Conservation (phyloP, 2,797 vertebrate species). For the Neosilurus mollespiculum region DNA sequence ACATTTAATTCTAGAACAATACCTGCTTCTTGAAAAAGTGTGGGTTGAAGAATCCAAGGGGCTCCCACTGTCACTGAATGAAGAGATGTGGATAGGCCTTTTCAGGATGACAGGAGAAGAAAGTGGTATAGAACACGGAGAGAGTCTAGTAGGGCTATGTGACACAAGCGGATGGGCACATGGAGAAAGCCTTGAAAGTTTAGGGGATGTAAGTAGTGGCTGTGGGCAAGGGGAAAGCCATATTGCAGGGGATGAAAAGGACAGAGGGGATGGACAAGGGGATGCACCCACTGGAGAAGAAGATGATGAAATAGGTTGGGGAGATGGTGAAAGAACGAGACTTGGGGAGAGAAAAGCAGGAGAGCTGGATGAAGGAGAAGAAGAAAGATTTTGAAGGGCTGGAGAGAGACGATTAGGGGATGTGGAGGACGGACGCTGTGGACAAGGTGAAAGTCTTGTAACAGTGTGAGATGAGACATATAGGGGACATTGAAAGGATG, state of each 20-base stretch:
- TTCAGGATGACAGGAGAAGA: conserved; percentile 73
- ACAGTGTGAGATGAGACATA: conserved; percentile 39
- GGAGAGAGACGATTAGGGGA: conserved; percentile 42
- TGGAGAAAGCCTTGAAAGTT: conserved; percentile 31
- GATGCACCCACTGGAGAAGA: conserved; percentile 38
- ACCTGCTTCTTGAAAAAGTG: conserved; percentile 63
- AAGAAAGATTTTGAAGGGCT: conserved; percentile 18
- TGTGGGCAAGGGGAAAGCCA: conserved; percentile 22
- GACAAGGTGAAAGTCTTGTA: conserved; percentile 37
- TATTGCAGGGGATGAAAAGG: conserved; percentile 8
- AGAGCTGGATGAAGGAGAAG: conserved; percentile 15
- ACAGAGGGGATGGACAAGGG: conserved; percentile 30
- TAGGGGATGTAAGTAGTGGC: conserved; percentile 6
- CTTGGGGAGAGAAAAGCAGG: conserved; percentile 30
- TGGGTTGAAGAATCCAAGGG: conserved; percentile 48
- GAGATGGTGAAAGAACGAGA: conserved; percentile 30
- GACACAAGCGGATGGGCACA: conserved; percentile 51
- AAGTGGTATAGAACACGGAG: conserved; percentile 58
- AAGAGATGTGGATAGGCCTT: conserved; percentile 71
- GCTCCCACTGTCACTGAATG: conserved; percentile 65
- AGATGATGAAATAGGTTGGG: conserved; percentile 39
- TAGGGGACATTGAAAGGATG: conserved; percentile 47
- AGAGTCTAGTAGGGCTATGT: conserved; percentile 47
- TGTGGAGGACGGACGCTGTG: conserved; percentile 29
- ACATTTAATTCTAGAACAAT: conserved; percentile 36